Conservation (phyloP, 2,888 invertebrate species). For the Camptogramma bilineatum region DNA sequence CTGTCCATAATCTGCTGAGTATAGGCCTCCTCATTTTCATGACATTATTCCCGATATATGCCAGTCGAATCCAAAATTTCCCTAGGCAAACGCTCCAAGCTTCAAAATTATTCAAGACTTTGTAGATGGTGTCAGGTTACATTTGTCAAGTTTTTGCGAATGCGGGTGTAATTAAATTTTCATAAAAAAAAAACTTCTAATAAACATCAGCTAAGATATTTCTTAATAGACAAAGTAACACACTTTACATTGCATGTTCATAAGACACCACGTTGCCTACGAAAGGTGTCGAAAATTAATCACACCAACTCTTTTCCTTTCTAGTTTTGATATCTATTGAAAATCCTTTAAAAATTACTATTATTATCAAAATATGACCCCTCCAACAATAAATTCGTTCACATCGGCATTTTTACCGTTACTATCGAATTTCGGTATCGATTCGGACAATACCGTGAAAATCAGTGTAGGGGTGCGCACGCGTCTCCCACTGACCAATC, state of each 20-base stretch:
- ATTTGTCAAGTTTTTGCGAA: too few relatives aligned
- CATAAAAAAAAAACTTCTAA: too few relatives aligned
- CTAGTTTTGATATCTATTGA: neutral
- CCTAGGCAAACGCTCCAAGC: too few relatives aligned
- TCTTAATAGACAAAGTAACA: too few relatives aligned
- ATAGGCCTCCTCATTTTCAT: too few relatives aligned
- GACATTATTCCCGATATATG: too few relatives aligned
- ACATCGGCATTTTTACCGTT: conserved; percentile 60
- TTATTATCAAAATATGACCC: conserved; percentile 2
- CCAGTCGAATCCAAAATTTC: too few relatives aligned
- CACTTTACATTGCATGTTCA: neutral
- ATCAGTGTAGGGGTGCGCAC: conserved; percentile 77
- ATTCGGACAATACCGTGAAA: conserved; percentile 73
- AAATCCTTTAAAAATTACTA: conserved; percentile 11
- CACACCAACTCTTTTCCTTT: neutral
- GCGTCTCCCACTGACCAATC: conserved; percentile 62
- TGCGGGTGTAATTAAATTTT: too few relatives aligned
- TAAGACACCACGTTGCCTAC: neutral
- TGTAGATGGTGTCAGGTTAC: too few relatives aligned
- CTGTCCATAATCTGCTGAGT: too few relatives aligned
- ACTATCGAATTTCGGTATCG: conserved; percentile 72
- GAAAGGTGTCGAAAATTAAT: neutral
- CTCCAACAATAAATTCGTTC: conserved; percentile 44
- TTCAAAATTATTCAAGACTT: too few relatives aligned
- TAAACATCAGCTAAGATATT: too few relatives aligned